Conservation (phyloP, 1,140 invertebrate species). For the Leguminivora glycinivorella region DNA sequence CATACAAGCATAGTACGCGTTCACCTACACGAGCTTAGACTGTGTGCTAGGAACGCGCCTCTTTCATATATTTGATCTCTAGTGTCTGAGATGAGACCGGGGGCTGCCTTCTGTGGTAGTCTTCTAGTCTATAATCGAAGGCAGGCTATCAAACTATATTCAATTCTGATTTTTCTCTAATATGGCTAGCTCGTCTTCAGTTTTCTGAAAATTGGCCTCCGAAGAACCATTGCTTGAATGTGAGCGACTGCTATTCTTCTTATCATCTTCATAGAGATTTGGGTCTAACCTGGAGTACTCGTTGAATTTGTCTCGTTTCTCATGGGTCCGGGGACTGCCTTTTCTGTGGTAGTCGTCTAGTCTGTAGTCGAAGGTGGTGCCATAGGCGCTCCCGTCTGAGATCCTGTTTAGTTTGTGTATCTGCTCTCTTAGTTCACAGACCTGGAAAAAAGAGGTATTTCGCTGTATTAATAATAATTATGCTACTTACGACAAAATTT, state of each 20-base stretch:
- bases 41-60: too few species aligned
- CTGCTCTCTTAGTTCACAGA: constrained; percentile 88
- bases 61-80: too few species aligned
- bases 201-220: constrained; percentile 64
- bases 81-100: too few species aligned
- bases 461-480: too few species aligned
- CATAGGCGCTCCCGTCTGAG: constrained; percentile 67
- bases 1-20: too few species aligned
- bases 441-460: constrained; percentile 35
- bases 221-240: constrained; percentile 70
- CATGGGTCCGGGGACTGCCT: constrained; percentile 66
- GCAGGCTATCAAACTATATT: too few species aligned
- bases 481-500: too few species aligned
- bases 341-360: constrained; percentile 67
- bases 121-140: too few species aligned
- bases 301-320: constrained; percentile 46
- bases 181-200: constrained; percentile 72
- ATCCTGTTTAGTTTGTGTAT: constrained; percentile 73
- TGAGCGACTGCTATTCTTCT: constrained; percentile 65
- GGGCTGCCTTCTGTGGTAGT: too few species aligned
- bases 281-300: constrained; percentile 59
- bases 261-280: constrained; percentile 54
- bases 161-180: constrained; percentile 59
- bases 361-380: constrained; percentile 53
- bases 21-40: too few species aligned